Evolutionary conservation across 2,113 vertebrate genomes (phyloP), one percentile per base, ranked within the genome.

Genomic region (Elephantulus edwardii): DNA sequence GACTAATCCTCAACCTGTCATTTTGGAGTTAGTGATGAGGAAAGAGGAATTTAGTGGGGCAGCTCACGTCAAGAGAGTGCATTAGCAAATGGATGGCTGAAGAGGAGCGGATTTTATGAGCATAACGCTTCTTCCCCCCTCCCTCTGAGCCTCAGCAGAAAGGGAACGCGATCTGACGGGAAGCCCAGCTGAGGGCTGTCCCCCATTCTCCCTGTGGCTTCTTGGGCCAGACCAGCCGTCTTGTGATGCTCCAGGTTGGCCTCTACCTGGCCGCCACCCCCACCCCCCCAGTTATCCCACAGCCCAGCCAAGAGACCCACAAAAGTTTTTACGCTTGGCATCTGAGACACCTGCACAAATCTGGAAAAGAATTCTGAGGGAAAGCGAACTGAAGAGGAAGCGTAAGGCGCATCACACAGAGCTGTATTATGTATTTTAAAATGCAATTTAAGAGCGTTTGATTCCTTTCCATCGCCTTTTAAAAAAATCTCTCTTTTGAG

Each of bases 11-110:
- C 94, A 85, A 95, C 84, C 42, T 96, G 95, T 89, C 91, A 52
- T 77, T 94, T 96, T 94, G 90, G 76, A 96, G 5, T 91, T 94
- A 94, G 83, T 93, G 90, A 93, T 75, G 93, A 94, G 84, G 95
- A 94, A 96, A 97, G 82, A 86, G 83, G 93, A 95, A 95, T 88
- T 96, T 87, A 95, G 89, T 85, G 40, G 66, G 40, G 44, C 88
- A 95, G 81, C 94, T 94, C 95, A 91, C 82, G 91, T 94, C 88
- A 76, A 93, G 92, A 89, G 81, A 95, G 91, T 91, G 78, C 90
- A 91, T 92, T 92, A 85, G 81, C 84, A 93, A 93, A 93, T 85
- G 74, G 82, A 95, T 94, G 80, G 58, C 50, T 88, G 86, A 78
- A 72, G 87, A 54, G 62, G 77, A 95, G 78, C 86, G 91, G 92